Base-by-base conservation (phyloP, 1,140 invertebrate species). In the Goniozus legneri region DNA sequence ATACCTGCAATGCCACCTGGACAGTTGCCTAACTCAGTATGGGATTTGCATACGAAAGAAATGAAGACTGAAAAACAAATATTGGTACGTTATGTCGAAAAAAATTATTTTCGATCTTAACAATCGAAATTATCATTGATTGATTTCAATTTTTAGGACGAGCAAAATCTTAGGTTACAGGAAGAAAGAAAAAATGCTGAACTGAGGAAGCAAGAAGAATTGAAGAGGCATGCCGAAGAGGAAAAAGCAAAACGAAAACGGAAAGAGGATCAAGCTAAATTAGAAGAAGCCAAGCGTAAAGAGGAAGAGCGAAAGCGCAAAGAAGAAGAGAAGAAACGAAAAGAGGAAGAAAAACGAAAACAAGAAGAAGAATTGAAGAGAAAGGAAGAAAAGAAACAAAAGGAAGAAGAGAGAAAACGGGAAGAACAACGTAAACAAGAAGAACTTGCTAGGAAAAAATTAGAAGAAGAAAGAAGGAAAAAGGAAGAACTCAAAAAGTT, bases 11-110 rank as follows among this genome's bases (percentile, higher is more conserved):
- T 71, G 44, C 66, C 72, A 21, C 67, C 71, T 36, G 69, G 70
- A 18, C 67, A 71, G 46, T 64, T 74, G 43, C 60, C 74, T 10
- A 63, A 67, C n/a, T 69, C 70, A 22, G 27, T 74, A 1, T 75
- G 73, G 71, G 68, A 73, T 38, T 47, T 74, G 42, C 69, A 74
- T 43, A 49, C 62, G 50, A 74, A 73, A 48, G 74, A 75, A 50
- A 78, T 79, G 56, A 79, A 79, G 66, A 78, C 77, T 52, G 78
- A 80, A 52, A 72, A 79, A 44, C 76, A 80, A 60, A 76, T 79
- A 60, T 50, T 78, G 58, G 75, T 75, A 58, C 65, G 52, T 54
- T 21, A 10, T 27, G 31, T 33, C 13, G 2, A 14, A 32, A 18
- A 13, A 3, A 22, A 3, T 3, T 10, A 41, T 8, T 41, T 41